These are phyloP conservation scores for Aplocera efformata DNA, from an alignment of 2,888 invertebrate genomes.

Conservation along the genomic window DNA sequence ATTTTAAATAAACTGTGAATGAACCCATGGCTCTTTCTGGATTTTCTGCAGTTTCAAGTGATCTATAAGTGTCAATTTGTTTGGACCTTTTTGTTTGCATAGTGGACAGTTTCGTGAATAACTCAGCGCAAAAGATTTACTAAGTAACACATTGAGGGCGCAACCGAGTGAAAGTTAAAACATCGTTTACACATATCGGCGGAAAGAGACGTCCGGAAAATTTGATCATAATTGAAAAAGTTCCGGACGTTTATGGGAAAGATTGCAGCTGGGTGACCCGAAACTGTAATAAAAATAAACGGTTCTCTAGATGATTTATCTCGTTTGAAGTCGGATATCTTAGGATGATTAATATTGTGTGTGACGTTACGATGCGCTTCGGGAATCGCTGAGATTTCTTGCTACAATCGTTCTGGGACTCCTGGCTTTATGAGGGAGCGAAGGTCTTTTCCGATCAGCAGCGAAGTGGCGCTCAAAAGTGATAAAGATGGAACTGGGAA, in stretches of 20 bases:
- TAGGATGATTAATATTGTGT: constrained; percentile 69
- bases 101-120: constrained; percentile 46
- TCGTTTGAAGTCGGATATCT: constrained; percentile 55
- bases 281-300: constrained; percentile 69
- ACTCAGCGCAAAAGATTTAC: constrained; percentile 45
- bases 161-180: constrained; percentile 70
- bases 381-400: constrained; percentile 49
- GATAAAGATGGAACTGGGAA: constrained; percentile 73
- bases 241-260: constrained; percentile 59
- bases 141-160: constrained; percentile 62
- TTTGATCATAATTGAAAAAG: constrained; percentile 68
- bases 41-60: constrained; percentile 34
- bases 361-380: constrained; percentile 57
- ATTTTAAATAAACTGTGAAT: constrained; percentile 22
- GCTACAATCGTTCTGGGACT: constrained; percentile 27
- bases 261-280: constrained; percentile 65
- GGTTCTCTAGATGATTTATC: constrained; percentile 60
- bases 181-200: constrained; percentile 45
- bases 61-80: constrained; percentile 38
- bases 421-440: constrained; percentile 76
- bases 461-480: constrained; percentile 76
- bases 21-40: constrained; percentile 19
- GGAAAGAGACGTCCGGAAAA: constrained; percentile 38
- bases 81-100: constrained; percentile 34
- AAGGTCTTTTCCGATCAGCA: constrained; percentile 74